Base-by-base conservation (phyloP, 2,797 vertebrate species). In the Diceros bicornis region DNA sequence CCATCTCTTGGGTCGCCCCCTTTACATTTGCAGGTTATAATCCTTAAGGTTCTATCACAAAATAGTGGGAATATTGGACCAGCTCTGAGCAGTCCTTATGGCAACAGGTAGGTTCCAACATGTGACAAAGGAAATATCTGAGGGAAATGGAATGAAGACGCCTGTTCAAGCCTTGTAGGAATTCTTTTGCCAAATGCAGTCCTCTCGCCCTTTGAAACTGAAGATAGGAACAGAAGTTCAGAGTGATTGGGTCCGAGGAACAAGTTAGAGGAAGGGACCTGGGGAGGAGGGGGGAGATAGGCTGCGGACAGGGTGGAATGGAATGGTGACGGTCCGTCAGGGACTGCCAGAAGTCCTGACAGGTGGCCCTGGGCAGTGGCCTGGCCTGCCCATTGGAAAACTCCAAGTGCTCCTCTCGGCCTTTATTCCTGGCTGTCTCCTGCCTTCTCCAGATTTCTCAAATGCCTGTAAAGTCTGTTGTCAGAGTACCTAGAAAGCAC, bases 361-460 rank as follows among this genome's bases (percentile, higher is more conserved):
- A 16, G 17, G 29, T 10, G 4, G 12, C 61, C 25, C 16, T 10
- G 21, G 27, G 41, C 14, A 59, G 27, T 41, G 66, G 25, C n/a
- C 37, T 69, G 66, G 78, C 37, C 61, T 44, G 10, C 16, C 13
- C 14, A 7, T 2, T 91, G 34, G 44, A 75, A 85, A 87, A n/a
- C n/a, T 29, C 66, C 62, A 72, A n/a, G 1, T 64, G 10, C n/a
- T 81, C 41, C 20, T 44, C 25, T 59, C 75, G 25, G 29, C 47
- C 47, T 79, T 92, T 81, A 50, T 81, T 82, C n/a, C 18, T 61
- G 69, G 21, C 17, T 18, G 2, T 75, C 57, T 66, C 32, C 5
- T 77, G 20, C 66, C 37, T 89, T 84, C 52, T 94, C 17, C 21
- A 57, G 44, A 64, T 78, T 96, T 68, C 64, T 89, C 23, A 66